Conservation (phyloP, 1,140 invertebrate species). For the Helicoverpa armigera region DNA sequence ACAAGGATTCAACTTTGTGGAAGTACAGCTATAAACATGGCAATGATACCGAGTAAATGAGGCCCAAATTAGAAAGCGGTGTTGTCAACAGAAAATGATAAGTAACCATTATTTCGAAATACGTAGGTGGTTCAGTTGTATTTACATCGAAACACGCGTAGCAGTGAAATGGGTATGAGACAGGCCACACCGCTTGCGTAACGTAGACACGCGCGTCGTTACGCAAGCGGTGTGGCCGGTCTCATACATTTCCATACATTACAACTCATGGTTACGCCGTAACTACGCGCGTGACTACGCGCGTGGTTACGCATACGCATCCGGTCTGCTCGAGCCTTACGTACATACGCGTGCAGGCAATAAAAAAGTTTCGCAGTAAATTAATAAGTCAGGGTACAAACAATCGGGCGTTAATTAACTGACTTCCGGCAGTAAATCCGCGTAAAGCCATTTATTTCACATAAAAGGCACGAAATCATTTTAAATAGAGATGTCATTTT, state of each 20-base stretch:
- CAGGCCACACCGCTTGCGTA: too few relatives aligned
- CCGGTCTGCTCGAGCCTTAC: too few relatives aligned
- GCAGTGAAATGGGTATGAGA: too few relatives aligned
- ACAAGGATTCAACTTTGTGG: slow-evolving; percentile 49
- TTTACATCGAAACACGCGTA: too few relatives aligned
- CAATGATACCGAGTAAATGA: slow-evolving; percentile 41
- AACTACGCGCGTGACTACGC: too few relatives aligned
- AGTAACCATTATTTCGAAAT: neutral
- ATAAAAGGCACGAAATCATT: slow-evolving; percentile 30
- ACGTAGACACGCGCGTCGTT: too few relatives aligned
- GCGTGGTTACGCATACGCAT: too few relatives aligned
- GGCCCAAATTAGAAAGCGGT: slow-evolving; percentile 27
- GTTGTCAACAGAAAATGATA: slow-evolving; percentile 4
- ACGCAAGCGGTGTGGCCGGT: too few relatives aligned
- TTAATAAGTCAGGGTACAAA: slow-evolving; percentile 17
- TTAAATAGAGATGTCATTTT: slow-evolving; percentile 19
- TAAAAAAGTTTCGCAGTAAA: slow-evolving; percentile 22
- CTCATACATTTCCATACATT: too few relatives aligned
- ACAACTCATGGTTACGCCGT: too few relatives aligned
- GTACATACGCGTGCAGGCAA: neutral
- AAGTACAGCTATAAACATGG: slow-evolving; percentile 52
- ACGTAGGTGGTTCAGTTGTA: too few relatives aligned
- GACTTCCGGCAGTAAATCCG: slow-evolving; percentile 15
- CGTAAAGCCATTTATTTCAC: slow-evolving; percentile 19
- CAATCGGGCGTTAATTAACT: slow-evolving; percentile 25